Base-by-base conservation (phyloP, 2,888 invertebrate species). In the Germaria angustata region DNA sequence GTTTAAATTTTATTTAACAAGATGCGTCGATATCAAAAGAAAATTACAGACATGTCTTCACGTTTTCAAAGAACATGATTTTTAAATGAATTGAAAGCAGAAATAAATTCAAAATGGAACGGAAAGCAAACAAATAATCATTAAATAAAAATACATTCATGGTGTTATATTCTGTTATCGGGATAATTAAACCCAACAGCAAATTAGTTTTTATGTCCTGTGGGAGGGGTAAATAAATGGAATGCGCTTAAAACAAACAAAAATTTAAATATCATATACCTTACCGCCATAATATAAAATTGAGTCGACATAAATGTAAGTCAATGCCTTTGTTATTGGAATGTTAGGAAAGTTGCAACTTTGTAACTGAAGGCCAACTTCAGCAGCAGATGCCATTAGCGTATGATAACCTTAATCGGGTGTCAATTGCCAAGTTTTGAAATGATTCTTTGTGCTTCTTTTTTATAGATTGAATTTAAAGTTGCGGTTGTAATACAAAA, bases 1-100 rank as follows among this genome's bases (percentile, higher is more conserved):
- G 81, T 63, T 81, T 39, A 68, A 77, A 78, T 81, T 78, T 63
- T 41, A 78, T 71, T 81, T 72, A 66, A 81, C 77, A 77, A 78
- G 68, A 73, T 72, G 72, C 72, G 66, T 76, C 44, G 66, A 81
- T 77, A 81, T 68, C 73, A 73, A 73, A 69, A 55, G 65, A 32
- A 61, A 71, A 66, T 55, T 68, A 69, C 63, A 77, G 41, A 55
- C 63, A 78, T 73, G 72, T 81, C 66, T 68, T 77, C 77, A 81
- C 73, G 73, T 78, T 55, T 71, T 71, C 24, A 41, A 51, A 20
- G 59, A 81, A 81, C 77, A 77, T 63, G 77, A 68, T 61, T 81
- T 81, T 72, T 17, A 80, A 69, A 80, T 75, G 32, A 57, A 76
- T 73, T 63, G 24, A 71, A 63, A 36, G 6, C 44, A 32, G 41